These are phyloP conservation scores for Adelosebastes latens DNA, from an alignment of 2,797 vertebrate species.

Conservation along the genomic window DNA sequence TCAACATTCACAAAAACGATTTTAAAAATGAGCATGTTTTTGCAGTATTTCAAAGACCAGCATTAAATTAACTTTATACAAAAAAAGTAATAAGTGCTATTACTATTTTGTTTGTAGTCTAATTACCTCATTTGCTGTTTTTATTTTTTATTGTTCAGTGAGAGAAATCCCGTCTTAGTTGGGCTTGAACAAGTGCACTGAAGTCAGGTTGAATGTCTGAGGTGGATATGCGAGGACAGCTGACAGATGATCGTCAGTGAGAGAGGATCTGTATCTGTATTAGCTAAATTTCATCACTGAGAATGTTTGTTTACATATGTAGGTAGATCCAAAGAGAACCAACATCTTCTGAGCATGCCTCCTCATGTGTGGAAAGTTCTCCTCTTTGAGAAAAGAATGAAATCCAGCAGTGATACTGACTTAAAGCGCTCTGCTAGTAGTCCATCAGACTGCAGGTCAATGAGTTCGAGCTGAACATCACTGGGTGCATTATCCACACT, in stretches of 20 bases:
- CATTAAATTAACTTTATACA: too few relatives aligned
- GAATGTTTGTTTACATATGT: slow-evolving; percentile 7
- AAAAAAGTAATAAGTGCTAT: too few relatives aligned
- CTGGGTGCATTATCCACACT: slow-evolving; percentile 1
- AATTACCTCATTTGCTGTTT: neutral
- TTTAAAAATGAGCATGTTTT: too few relatives aligned
- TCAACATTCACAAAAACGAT: too few relatives aligned
- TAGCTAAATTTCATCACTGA: too few relatives aligned
- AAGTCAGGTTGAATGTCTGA: slow-evolving; percentile 46
- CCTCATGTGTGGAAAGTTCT: neutral
- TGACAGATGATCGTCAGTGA: slow-evolving; percentile 48
- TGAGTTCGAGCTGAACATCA: slow-evolving; percentile 38
- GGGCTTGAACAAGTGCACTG: slow-evolving; percentile 1
- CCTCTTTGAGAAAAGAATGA: too few relatives aligned
- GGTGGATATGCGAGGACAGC: slow-evolving; percentile 30
- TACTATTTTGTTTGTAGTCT: too few relatives aligned
- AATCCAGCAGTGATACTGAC: too few relatives aligned
- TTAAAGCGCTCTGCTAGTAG: neutral
- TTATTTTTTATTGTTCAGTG: too few relatives aligned
- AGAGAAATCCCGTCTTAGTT: too few relatives aligned
- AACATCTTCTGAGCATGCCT: slow-evolving; percentile 18
- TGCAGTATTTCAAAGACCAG: too few relatives aligned
- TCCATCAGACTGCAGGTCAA: slow-evolving; percentile 58
- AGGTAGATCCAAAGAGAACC: slow-evolving; percentile 16
- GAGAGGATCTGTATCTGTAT: too few relatives aligned